Evolutionary conservation across 2,113 vertebrate genomes (phyloP).

Genomic region (Lepidothrix coronata): DNA sequence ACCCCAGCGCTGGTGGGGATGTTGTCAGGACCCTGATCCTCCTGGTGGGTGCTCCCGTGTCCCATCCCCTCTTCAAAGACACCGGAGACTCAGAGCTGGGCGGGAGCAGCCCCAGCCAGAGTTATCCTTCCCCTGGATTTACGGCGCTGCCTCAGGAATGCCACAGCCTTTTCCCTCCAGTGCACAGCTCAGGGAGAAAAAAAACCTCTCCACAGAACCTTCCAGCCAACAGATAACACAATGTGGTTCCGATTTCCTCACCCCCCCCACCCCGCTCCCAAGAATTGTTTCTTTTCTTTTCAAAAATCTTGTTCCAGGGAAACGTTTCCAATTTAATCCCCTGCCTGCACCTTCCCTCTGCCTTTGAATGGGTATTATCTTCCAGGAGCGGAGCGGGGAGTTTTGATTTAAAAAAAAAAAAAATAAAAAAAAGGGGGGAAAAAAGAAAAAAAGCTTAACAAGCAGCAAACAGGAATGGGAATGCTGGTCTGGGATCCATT

Average conservation of each 20-base stretch:
- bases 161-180: neutral
- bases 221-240: neutral
- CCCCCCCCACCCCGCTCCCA: neutral
- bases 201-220: neutral
- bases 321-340: neutral
- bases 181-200: neutral
- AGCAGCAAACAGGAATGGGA: conserved; percentile 42
- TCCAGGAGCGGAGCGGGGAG: neutral
- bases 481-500: conserved; percentile 55
- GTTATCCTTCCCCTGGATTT: neutral
- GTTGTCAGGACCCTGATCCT: neutral
- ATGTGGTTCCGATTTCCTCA: conserved; percentile 33
- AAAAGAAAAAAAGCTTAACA: neutral
- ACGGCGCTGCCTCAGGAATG: fast-evolving
- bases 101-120: neutral
- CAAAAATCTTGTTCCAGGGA: neutral
- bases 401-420: neutral
- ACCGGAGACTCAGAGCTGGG: neutral
- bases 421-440: neutral
- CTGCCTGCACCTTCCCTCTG: neutral
- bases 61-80: neutral
- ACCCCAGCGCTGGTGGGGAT: fast-evolving
- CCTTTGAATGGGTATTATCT: conserved; percentile 37
- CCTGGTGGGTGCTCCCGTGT: neutral
- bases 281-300: neutral